These are phyloP conservation scores for Eulacestoma nigropectus DNA, from an alignment of 2,113 vertebrate genomes.

Conservation along the genomic window DNA sequence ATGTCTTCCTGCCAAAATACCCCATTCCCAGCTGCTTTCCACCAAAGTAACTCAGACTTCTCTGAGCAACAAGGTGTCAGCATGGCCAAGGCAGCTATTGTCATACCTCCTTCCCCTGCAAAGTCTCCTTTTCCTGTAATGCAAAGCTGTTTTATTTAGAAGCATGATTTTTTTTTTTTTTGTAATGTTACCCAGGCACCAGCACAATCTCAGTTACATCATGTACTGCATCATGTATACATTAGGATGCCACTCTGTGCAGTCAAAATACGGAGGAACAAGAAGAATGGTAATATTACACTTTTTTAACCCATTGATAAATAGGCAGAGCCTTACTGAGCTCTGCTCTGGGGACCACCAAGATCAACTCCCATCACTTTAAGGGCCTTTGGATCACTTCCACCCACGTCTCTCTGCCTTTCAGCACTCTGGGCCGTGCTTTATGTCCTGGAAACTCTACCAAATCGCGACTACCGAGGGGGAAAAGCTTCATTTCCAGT, in stretches of 20 bases:
- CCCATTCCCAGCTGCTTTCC: background rate
- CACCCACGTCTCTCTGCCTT: background rate
- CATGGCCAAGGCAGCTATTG: background rate
- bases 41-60: background rate
- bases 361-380: background rate
- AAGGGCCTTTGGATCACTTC: background rate
- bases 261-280: background rate
- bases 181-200: background rate
- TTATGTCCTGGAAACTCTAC: slow-evolving; percentile 28
- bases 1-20: background rate
- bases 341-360: background rate
- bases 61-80: background rate
- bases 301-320: background rate
- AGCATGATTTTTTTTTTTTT: background rate
- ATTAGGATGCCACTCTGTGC: background rate
- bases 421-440: background rate
- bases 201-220: background rate
- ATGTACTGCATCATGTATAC: background rate
- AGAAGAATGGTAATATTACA: background rate
- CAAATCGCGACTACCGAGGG: slow-evolving; percentile 6
- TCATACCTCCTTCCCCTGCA: background rate
- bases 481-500: slow-evolving; percentile 59
- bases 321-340: background rate
- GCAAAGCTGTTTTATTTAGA: background rate
- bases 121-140: background rate